Evolutionary conservation across 2,888 invertebrate species (phyloP), one percentile per base, ranked within the genome.

Genomic region (Polydrusus cervinus): DNA sequence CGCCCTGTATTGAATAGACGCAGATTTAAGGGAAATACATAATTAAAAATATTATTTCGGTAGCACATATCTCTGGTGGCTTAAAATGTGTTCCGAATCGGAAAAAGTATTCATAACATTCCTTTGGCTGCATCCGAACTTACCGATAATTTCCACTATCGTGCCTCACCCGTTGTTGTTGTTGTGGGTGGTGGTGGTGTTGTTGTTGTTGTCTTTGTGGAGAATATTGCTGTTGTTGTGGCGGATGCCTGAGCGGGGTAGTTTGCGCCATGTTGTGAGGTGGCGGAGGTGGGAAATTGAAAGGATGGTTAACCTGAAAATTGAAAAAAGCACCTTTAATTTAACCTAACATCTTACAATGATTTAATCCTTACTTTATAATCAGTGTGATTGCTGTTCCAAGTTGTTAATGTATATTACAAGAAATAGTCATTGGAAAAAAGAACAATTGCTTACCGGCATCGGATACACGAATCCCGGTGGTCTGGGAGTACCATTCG

Each of bases 221-320:
- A 81, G 81, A 73, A 43, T 66, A 70, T 61, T 73, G 73, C 53
- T 81, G 81, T 45, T 77, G 78, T 76, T 43, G 43, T 43, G 7
- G 43, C 3, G 13, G n/a, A 1, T 43, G 43, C 43, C 34, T 34
- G 25, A 5, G 25, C 40, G 40, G 40, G 11, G 40, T 40, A 8
- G 40, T 67, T 51, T 69, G 65, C 38, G 66, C 72, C 65, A 78
- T 69, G 68, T 71, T 74, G 53, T 85, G 86, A 80, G 68, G 84
- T 76, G 83, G 84, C 75, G 83, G 84, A 45, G 83, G 83, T 3
- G 84, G 84, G 74, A 83, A 85, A 73, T 81, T 83, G 71, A 80
- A 85, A 6, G 80, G 83, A 66, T 82, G 82, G 60, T 80, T 79
- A 5, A 79, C 76, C 81, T 81, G 65, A n/a, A 77, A 72, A 30